Conservation (phyloP, 2,113 vertebrate genomes). For the Chaetops frenatus region DNA sequence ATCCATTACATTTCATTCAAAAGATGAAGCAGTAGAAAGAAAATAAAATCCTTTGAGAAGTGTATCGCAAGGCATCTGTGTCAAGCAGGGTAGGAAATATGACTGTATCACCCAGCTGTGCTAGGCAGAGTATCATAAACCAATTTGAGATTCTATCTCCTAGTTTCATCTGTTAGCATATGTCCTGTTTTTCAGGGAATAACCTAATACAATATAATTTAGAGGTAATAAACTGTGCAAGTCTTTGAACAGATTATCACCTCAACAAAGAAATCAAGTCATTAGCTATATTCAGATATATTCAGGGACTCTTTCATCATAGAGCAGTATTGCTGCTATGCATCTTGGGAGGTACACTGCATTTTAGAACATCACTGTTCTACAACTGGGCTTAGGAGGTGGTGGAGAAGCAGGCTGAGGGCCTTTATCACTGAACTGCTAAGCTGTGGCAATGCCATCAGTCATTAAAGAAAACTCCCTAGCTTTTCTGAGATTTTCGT, state of each 20-base stretch:
- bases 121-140: background rate
- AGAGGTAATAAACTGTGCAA: constrained; percentile 7
- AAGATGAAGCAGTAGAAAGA: background rate
- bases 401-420: background rate
- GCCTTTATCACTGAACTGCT: background rate
- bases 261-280: background rate
- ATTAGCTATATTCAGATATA: background rate
- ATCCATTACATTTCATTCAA: background rate
- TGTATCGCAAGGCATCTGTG: background rate
- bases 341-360: background rate
- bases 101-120: background rate
- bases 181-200: constrained; percentile 1
- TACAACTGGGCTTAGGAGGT: accelerated
- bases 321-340: background rate
- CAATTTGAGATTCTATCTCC: background rate
- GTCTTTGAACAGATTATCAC: background rate
- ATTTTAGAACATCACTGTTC: background rate
- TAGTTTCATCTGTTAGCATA: background rate
- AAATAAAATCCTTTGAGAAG: background rate
- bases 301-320: background rate
- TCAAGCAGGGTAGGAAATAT: constrained; percentile 16
- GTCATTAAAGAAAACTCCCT: background rate
- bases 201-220: background rate
- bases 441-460: background rate
- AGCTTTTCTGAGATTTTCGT: background rate